Base-by-base conservation (phyloP, 2,888 invertebrate species). In the Apodemia duryi region DNA sequence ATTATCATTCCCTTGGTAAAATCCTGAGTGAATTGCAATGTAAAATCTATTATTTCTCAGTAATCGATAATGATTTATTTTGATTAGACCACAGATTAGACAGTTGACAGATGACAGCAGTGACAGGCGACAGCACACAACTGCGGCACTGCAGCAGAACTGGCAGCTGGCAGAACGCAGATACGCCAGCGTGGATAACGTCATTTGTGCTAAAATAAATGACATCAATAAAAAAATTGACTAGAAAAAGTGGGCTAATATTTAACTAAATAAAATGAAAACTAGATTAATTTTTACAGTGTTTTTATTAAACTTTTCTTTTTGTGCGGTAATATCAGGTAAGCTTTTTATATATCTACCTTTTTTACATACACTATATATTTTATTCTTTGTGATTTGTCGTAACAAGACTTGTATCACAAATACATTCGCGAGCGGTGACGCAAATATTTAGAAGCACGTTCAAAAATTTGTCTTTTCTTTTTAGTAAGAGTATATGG, bases 281-380 rank as follows among this genome's bases (percentile, higher is more conserved):
- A 73, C 62, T 65, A 62, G 60, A 68, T 73, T 65, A 65, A 62
- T 66, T 65, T 63, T 43, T 49, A 68, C 65, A 57, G 65, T 68
- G 68, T 66, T 71, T 79, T 75, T 75, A 84, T 84, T 84, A 75
- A 77, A 77, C 76, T 73, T 67, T 71, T 74, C 61, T 70, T 57
- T 32, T 29, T 35, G 57, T 57, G 29, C 35, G 11, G 57, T 57
- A 35, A 35, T 6, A 57, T 57, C 57, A 57, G 57, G 57, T 57
- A 57, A 57, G 57, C 35, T 57, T 32, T 10, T 35, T 61, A 54
- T 5, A 35, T 38, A 41, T 66, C 43, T 41, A 63, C 51, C n/a
- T 63, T 35, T 66, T 41, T 46, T 63, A 61, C 49, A 61, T 43
- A 49, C 60, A 62, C 52, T 62, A 60, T 62, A 51, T 46, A 46